A percentile compares a stretch with the other conserved stretches of the same genome.
These are phyloP conservation scores for Rhabditoides inermis DNA, from an alignment of 2,888 invertebrate genomes.

Conservation along the genomic window DNA sequence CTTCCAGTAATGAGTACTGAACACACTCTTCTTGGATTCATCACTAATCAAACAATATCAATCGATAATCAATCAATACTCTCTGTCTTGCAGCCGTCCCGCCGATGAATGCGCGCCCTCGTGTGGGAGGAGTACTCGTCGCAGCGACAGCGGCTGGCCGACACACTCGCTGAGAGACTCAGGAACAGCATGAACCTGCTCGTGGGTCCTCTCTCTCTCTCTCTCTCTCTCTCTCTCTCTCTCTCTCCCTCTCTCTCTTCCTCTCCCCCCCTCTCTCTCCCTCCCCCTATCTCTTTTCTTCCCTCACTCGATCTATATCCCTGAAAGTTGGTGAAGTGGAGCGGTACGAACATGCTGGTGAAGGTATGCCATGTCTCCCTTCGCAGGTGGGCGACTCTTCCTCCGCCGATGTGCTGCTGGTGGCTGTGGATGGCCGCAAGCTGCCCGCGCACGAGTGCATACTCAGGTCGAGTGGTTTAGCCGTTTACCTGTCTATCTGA, in stretches of 20 bases:
- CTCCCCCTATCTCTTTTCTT: background rate
- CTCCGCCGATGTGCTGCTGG: constrained; percentile 40
- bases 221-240: background rate
- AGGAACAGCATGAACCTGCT: constrained; percentile 4
- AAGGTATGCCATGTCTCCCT: background rate
- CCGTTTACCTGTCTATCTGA: too few relatives aligned
- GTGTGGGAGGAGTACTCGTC: constrained; percentile 8
- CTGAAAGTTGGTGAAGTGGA: background rate
- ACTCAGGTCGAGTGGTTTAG: too few relatives aligned
- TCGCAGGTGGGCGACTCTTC: constrained; percentile 32
- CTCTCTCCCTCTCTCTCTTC: background rate
- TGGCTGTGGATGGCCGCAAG: constrained; percentile 44
- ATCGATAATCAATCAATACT: too few relatives aligned
- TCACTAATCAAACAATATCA: too few relatives aligned
- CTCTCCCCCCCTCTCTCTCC: background rate
- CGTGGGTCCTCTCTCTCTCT: background rate
- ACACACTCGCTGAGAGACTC: background rate
- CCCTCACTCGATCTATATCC: background rate
- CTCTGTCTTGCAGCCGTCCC: too few relatives aligned
- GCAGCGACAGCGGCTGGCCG: background rate
- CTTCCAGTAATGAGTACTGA: too few relatives aligned
- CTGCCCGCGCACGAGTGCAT: constrained; percentile 47
- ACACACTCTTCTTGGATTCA: too few relatives aligned
- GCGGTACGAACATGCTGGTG: background rate
- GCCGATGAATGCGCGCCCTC: too few relatives aligned